Evolutionary conservation across 2,113 vertebrate species (phyloP), one percentile per base, ranked within the genome.

Genomic region (Chascanopsetta lugubris): DNA sequence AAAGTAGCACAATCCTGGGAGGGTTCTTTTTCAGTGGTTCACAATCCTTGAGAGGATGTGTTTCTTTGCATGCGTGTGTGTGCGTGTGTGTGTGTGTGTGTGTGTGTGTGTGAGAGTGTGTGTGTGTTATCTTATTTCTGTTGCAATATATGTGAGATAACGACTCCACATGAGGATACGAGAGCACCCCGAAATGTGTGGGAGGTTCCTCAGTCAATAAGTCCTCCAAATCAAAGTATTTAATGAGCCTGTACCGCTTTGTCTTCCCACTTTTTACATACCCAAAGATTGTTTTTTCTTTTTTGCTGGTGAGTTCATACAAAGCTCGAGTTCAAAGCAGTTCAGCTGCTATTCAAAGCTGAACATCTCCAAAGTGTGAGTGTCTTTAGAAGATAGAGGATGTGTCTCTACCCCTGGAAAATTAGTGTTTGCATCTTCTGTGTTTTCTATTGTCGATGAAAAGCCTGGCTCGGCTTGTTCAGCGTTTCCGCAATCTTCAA

Each of bases 141-240:
- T n/a, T n/a, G n/a, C n/a, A n/a, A n/a, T n/a, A n/a, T n/a, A n/a
- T 30, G 29, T 30, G 29, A 5, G 8, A 4, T 5, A 18, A 42
- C 43, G 53, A 58, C 50, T 76, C 46, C 24, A 50, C 12, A 43
- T 17, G 13, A 60, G 30, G 24, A 56, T 69, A 56, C 46, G 54
- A 22, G 42, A 77, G 71, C 45, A 59, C 59, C 18, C 40, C 55
- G 51, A 32, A 57, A 56, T 56, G 50, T 27, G 76, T 75, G 57
- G 71, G 63, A 29, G n/a, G 6, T 7, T 30, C 22, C 12, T 5
- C 3, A 70, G 75, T 80, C 64, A 75, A 62, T 75, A 63, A 17
- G 29, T 63, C 49, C 46, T 65, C 12, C 18, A 78, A 76, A 76
- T 70, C 36, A 69, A 50, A 80, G 46, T 26, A 36, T 72, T 30